These are phyloP conservation scores for Cylindroiulus punctatus DNA, from an alignment of 2,888 invertebrate species.

Conservation along the genomic window DNA sequence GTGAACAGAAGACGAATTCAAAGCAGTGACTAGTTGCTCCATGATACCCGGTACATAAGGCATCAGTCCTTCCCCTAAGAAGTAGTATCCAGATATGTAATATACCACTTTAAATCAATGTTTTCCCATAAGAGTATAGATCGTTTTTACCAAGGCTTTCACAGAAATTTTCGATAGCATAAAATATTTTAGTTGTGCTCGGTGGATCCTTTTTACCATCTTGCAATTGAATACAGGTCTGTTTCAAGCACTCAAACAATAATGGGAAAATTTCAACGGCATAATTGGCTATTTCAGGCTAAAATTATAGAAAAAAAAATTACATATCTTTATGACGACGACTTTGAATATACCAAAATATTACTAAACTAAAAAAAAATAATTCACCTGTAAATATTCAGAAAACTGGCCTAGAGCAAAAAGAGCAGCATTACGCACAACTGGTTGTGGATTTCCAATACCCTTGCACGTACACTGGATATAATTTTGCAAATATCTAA, in stretches of 20 bases:
- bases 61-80: conserved; percentile 73
- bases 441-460: conserved; percentile 73
- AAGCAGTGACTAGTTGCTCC: conserved; percentile 73
- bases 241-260: conserved; percentile 69
- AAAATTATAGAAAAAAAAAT: conserved; percentile 56
- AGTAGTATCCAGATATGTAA: background rate
- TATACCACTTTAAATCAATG: background rate
- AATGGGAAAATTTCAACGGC: conserved; percentile 77
- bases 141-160: conserved; percentile 72
- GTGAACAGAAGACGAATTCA: conserved; percentile 68
- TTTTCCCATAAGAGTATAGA: conserved; percentile 21
- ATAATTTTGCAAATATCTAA: conserved; percentile 73
- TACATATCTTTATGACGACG: background rate
- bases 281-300: conserved; percentile 80
- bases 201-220: conserved; percentile 68
- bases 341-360: background rate
- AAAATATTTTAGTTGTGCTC: conserved; percentile 78
- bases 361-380: background rate
- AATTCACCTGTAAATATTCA: conserved; percentile 75
- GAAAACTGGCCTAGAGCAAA: conserved; percentile 84
- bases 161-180: conserved; percentile 81
- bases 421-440: conserved; percentile 79
- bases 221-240: conserved; percentile 61
- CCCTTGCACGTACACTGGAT: conserved; percentile 77
- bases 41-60: conserved; percentile 79